Conservation (phyloP, 2,113 vertebrate genomes). For the Coregonus clupeaformis region DNA sequence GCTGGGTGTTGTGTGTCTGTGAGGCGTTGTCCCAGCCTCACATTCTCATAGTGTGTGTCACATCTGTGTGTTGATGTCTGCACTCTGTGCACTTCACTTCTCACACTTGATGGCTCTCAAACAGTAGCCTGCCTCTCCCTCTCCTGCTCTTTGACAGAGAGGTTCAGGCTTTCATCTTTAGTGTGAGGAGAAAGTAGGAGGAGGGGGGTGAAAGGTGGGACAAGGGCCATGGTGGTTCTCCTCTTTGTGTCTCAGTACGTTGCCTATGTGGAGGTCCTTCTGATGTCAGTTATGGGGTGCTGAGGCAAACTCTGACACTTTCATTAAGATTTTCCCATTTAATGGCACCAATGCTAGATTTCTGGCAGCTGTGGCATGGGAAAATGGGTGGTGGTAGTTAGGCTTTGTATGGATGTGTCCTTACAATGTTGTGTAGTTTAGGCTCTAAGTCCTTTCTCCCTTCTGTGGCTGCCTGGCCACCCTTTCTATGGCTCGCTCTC, state of each 20-base stretch:
- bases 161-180: conserved; percentile 26
- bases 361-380: neutral
- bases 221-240: conserved; percentile 1
- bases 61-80: conserved; percentile 21
- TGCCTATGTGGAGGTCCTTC: neutral
- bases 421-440: too few relatives aligned
- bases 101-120: conserved; percentile 31
- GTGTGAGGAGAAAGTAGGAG: neutral
- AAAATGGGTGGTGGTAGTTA: neutral
- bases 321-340: neutral
- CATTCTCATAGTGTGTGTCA: neutral
- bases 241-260: conserved; percentile 23
- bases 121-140: conserved; percentile 21
- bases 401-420: neutral
- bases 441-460: too few relatives aligned
- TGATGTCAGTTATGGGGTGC: neutral
- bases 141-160: conserved; percentile 17
- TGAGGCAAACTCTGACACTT: neutral
- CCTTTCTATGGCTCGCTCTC: neutral
- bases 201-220: conserved; percentile 6
- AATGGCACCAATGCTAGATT: neutral
- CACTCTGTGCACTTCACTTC: conserved; percentile 10
- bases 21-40: too few relatives aligned
- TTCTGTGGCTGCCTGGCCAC: neutral
- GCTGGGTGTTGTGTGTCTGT: neutral